Conservation (phyloP, 2,888 invertebrate genomes). For the Hipparchia sbordonii region DNA sequence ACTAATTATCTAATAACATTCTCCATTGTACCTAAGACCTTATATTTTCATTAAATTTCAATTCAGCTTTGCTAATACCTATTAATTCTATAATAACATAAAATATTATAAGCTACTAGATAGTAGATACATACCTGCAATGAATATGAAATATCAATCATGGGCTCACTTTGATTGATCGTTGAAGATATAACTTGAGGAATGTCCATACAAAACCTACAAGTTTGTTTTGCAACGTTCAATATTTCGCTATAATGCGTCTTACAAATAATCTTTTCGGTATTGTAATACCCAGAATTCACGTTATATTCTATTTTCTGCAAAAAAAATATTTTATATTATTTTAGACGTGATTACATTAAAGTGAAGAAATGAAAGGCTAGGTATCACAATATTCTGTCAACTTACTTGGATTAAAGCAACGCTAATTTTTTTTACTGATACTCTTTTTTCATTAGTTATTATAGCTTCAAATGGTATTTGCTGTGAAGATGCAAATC, state of each 20-base stretch:
- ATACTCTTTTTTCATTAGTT: conserved; percentile 58
- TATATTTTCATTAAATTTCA: no score
- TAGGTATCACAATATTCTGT: not conserved
- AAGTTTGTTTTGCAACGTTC: conserved; percentile 54
- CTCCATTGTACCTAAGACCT: no score
- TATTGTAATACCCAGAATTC: conserved; percentile 58
- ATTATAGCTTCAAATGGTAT: conserved; percentile 63
- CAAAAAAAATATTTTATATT: conserved; percentile 42
- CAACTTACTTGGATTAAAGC: conserved; percentile 60
- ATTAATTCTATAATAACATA: no score
- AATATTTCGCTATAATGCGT: conserved; percentile 52
- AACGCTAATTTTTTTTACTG: conserved; percentile 58
- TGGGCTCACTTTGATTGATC: conserved; percentile 54
- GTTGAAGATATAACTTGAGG: conserved; percentile 65
- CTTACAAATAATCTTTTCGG: conserved; percentile 58
- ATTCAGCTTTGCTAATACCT: no score
- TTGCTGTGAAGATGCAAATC: conserved; percentile 61
- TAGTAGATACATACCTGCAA: conserved; percentile 54
- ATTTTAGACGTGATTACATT: not conserved
- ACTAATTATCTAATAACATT: no score
- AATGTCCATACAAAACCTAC: conserved; percentile 60
- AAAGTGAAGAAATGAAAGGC: no score
- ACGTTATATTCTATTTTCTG: conserved; percentile 65
- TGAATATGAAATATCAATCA: conserved; percentile 65
- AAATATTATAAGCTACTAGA: no score